Evolutionary conservation across 1,140 invertebrate species (phyloP).

Genomic region (Phthorimaea operculella): DNA sequence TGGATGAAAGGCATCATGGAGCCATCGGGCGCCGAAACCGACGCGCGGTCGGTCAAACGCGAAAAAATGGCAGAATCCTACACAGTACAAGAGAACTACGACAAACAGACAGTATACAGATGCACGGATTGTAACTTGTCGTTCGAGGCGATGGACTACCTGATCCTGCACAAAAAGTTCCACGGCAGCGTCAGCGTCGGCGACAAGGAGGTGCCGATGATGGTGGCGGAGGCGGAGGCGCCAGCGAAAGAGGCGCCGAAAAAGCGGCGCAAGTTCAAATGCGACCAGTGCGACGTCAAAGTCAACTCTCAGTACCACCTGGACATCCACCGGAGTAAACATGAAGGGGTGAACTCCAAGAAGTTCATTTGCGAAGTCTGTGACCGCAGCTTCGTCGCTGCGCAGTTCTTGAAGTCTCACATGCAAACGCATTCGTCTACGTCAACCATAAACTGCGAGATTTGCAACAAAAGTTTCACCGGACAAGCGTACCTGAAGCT

Average conservation of each 20-base stretch:
- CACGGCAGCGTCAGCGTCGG: constrained; percentile 52
- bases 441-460: constrained; percentile 64
- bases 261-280: constrained; percentile 56
- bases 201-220: constrained; percentile 43
- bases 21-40: constrained; percentile 51
- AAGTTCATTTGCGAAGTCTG: constrained; percentile 58
- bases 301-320: constrained; percentile 61
- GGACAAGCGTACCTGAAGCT: constrained; percentile 70
- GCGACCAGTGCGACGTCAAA: constrained; percentile 59
- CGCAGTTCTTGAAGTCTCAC: constrained; percentile 57
- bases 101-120: constrained; percentile 37
- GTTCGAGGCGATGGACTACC: constrained; percentile 56
- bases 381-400: constrained; percentile 54
- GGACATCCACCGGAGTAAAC: constrained; percentile 58
- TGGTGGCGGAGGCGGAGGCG: constrained; percentile 36
- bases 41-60: constrained; percentile 49
- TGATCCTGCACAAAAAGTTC: constrained; percentile 58
- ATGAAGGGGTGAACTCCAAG: constrained; percentile 52
- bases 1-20: constrained; percentile 66
- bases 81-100: constrained; percentile 45
- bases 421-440: constrained; percentile 57
- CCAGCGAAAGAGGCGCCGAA: constrained; percentile 40
- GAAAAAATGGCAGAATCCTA: constrained; percentile 61
- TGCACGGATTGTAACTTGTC: constrained; percentile 57
- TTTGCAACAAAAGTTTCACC: constrained; percentile 75